Percentiles rank a stretch among this genome's conserved stretches.
These are phyloP conservation scores for Cosmopolites sordidus DNA, from an alignment of 2,888 invertebrate species.

Conservation along the genomic window DNA sequence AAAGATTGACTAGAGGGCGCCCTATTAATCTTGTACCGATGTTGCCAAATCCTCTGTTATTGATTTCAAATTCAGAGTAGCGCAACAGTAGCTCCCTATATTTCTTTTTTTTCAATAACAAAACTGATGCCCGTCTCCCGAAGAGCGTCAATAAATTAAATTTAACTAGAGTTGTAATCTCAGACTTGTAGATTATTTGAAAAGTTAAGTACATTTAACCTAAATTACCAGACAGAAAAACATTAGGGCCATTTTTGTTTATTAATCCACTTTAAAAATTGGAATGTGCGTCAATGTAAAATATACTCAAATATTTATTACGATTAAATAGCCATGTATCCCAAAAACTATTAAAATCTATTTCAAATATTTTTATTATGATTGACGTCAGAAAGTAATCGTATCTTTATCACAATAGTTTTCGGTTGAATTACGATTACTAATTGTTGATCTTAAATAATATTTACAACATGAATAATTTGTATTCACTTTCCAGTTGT, in stretches of 20 bases:
- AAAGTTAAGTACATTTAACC: neutral
- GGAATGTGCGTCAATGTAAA: slow-evolving; percentile 1
- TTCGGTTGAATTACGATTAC: too few species aligned
- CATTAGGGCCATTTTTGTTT: neutral
- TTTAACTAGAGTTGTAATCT: too few species aligned
- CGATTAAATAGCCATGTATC: neutral
- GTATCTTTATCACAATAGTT: slow-evolving; percentile 2
- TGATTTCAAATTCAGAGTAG: too few species aligned
- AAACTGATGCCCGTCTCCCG: too few species aligned
- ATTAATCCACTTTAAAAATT: neutral
- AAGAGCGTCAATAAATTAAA: too few species aligned
- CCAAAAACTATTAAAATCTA: neutral
- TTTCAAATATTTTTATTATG: slow-evolving; percentile 1
- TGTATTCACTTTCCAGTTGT: neutral
- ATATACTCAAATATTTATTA: neutral
- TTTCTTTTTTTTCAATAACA: too few species aligned
- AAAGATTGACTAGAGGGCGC: too few species aligned
- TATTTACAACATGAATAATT: neutral
- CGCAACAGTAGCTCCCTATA: too few species aligned
- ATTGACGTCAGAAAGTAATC: slow-evolving; percentile 4
- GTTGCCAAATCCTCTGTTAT: too few species aligned
- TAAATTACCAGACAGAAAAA: neutral
- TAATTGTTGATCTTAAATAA: neutral
- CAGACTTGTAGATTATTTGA: neutral
- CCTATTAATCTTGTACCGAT: too few species aligned